Conservation (phyloP, 2,797 vertebrate genomes). For the Lateolabrax maculatus region DNA sequence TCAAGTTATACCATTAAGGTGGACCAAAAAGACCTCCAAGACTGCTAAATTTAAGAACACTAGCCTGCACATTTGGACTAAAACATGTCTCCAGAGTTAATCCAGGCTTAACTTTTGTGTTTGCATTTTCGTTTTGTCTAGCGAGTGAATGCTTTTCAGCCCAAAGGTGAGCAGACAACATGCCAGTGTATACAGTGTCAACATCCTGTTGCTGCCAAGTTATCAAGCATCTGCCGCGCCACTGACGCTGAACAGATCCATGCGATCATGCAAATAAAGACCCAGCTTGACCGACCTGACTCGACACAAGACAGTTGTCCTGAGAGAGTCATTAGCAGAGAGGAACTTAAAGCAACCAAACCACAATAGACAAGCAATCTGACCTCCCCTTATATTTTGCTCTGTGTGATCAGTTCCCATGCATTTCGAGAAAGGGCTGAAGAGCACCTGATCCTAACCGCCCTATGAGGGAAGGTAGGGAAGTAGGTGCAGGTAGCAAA, state of each 20-base stretch:
- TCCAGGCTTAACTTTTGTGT: constrained; percentile 12
- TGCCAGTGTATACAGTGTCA: constrained; percentile 73
- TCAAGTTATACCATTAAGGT: neutral
- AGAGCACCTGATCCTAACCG: constrained; percentile 56
- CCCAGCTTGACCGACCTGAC: constrained; percentile 10
- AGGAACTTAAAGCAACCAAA: constrained; percentile 47
- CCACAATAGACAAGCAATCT: constrained; percentile 29
- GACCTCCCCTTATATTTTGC: constrained; percentile 17
- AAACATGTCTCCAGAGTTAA: neutral
- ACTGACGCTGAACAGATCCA: constrained; percentile 55
- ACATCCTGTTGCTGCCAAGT: constrained; percentile 62
- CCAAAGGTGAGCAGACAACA: constrained; percentile 63
- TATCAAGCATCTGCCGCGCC: constrained; percentile 47
- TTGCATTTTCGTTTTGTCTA: constrained; percentile 10
- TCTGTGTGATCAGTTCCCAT: constrained; percentile 23
- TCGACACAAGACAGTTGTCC: constrained; percentile 11
- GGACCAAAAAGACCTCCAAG: neutral
- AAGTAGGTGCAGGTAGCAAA: too few relatives aligned
- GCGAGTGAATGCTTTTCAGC: constrained; percentile 8
- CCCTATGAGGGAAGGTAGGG: too few relatives aligned
- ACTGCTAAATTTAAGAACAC: neutral
- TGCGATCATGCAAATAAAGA: constrained; percentile 29
- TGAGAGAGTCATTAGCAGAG: constrained; percentile 5
- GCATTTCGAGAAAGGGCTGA: constrained; percentile 9
- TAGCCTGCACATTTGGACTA: neutral